A percentile compares a stretch with the other conserved stretches of the same genome.
These are phyloP conservation scores for Actinia equina DNA, from an alignment of 64 coral and sea anemone genomes.

Conservation along the genomic window DNA sequence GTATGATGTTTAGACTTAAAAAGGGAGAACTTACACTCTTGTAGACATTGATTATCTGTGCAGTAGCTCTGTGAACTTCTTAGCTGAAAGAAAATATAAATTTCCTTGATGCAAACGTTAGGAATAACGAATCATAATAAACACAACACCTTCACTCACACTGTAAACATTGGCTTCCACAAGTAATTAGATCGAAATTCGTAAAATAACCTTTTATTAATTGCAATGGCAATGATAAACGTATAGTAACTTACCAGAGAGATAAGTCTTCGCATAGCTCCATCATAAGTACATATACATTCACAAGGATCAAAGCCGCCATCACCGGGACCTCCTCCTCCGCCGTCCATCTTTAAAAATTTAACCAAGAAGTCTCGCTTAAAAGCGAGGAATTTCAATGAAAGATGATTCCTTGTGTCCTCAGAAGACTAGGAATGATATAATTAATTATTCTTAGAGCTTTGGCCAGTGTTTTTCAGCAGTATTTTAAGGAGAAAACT, in stretches of 20 bases:
- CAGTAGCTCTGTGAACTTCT: slow-evolving; percentile 95
- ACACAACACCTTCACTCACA: background rate
- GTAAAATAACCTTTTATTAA: background rate
- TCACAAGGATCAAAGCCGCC: slow-evolving; percentile 97
- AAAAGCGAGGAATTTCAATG: background rate
- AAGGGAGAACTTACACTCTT: slow-evolving; percentile 87
- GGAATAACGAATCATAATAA: background rate
- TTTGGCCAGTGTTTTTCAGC: background rate
- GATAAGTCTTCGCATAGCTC: slow-evolving; percentile 94
- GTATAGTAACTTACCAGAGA: slow-evolving; percentile 65
- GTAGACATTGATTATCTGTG: slow-evolving; percentile 95
- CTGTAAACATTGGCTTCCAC: background rate
- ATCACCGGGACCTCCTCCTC: slow-evolving; percentile 69
- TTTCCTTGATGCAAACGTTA: background rate
- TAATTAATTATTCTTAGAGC: background rate
- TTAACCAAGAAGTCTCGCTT: background rate
- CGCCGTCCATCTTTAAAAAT: slow-evolving; percentile 28
- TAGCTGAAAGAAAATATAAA: slow-evolving; percentile 53
- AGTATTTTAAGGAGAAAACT: background rate
- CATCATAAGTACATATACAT: slow-evolving; percentile 96
- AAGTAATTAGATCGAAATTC: background rate
- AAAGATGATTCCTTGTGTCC: background rate
- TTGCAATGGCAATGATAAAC: background rate
- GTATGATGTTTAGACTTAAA: background rate
- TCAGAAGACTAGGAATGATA: background rate